phyloP scores from a whole-genome alignment of 2,888 invertebrate species.

The Theretra japonica region DNA sequence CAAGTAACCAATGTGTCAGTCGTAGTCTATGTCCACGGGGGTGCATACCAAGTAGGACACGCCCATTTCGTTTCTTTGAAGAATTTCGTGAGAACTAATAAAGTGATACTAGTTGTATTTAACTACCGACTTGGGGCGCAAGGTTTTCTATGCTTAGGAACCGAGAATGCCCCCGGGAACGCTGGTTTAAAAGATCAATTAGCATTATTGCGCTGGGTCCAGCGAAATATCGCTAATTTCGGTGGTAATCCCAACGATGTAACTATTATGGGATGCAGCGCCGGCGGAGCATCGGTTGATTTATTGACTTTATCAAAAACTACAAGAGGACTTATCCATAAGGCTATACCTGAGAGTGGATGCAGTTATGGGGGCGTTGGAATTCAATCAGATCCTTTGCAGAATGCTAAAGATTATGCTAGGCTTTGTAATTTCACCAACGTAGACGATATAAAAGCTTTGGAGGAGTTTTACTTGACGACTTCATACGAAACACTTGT shows the following conservation, averaged over 20 bases:
- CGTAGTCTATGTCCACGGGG: conserved; percentile 51
- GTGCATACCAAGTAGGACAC: conserved; percentile 40
- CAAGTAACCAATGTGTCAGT: conserved; percentile 48
- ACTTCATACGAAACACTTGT: conserved; percentile 37
- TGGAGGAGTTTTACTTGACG: conserved; percentile 56
- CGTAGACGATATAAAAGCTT: conserved; percentile 45
- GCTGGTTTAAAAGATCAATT: conserved; percentile 57
- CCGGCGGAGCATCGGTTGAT: conserved; percentile 55
- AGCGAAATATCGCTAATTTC: conserved; percentile 57
- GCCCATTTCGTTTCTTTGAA: too few species aligned
- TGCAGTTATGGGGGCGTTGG: conserved; percentile 44
- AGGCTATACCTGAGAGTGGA: conserved; percentile 58
- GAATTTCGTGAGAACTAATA: conserved; percentile 35
- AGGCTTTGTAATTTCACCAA: conserved; percentile 45
- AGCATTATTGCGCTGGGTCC: conserved; percentile 48
- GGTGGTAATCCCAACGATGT: conserved; percentile 63
- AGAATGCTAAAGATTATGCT: conserved; percentile 52
- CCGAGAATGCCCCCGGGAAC: conserved; percentile 52
- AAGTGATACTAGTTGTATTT: conserved; percentile 42
- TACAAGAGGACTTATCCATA: conserved; percentile 54
- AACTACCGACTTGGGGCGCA: conserved; percentile 48
- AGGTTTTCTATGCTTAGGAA: conserved; percentile 57
- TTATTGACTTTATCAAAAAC: conserved; percentile 52
- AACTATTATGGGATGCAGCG: conserved; percentile 57
- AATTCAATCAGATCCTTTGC: conserved; percentile 53